Evolutionary conservation across 2,113 vertebrate genomes (phyloP).

Genomic region (Pollimyrus isidori): DNA sequence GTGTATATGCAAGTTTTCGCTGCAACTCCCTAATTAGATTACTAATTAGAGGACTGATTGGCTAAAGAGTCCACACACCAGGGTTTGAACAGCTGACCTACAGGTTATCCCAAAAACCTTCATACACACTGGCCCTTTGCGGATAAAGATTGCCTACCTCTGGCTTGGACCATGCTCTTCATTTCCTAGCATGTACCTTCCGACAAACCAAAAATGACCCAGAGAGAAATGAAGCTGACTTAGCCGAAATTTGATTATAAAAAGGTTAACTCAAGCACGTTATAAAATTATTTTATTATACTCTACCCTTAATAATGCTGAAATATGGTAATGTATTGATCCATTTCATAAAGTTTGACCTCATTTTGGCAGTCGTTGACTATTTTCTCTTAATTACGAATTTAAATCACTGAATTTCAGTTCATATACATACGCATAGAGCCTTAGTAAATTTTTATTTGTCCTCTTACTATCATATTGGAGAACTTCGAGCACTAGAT

Average conservation of each 20-base stretch:
- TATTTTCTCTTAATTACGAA: not conserved
- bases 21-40: no score
- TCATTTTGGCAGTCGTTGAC: not conserved
- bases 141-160: no score
- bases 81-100: no score
- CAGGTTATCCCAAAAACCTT: no score
- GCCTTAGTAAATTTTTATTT: not conserved
- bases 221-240: not conserved
- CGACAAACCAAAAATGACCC: not conserved
- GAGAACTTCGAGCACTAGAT: not conserved
- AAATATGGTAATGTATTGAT: not conserved
- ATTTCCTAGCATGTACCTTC: not conserved
- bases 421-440: not conserved
- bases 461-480: not conserved
- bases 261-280: not conserved
- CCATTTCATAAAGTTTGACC: not conserved
- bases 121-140: no score
- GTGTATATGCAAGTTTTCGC: no score
- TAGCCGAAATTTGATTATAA: not conserved
- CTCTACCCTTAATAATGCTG: not conserved
- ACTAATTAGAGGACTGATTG: no score
- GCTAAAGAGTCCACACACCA: no score
- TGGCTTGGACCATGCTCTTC: not conserved
- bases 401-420: constrained; percentile 4
- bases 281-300: not conserved